Evolutionary conservation across 2,113 vertebrate species (phyloP).

Genomic region (Dromiciops gliroides): DNA sequence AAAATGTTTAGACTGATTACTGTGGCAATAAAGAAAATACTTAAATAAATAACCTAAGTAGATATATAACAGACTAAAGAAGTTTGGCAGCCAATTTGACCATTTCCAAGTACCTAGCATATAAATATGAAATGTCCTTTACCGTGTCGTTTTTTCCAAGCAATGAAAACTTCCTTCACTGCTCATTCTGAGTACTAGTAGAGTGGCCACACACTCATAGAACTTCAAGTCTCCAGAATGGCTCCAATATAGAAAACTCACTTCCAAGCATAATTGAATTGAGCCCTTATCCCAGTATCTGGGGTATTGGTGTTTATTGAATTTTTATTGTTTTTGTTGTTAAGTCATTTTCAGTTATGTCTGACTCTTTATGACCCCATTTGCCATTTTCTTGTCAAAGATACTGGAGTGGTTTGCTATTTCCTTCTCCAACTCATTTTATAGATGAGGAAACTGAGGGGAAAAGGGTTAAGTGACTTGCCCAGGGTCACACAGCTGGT

Average conservation of each 20-base stretch:
- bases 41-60: slow-evolving; percentile 2
- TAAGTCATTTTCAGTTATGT: not conserved
- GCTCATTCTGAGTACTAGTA: not conserved
- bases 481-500: not conserved
- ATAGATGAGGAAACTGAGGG: not conserved
- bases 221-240: not conserved
- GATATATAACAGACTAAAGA: not conserved
- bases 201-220: not conserved
- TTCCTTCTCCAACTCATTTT: not conserved
- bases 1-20: slow-evolving; percentile 18
- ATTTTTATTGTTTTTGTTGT: not conserved
- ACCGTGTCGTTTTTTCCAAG: not conserved
- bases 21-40: slow-evolving; percentile 14
- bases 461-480: not conserved
- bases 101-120: not conserved
- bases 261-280: not conserved
- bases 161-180: not conserved
- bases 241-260: not conserved
- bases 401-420: not conserved
- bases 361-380: not conserved
- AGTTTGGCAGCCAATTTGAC: not conserved
- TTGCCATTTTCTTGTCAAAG: not conserved
- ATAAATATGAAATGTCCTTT: slow-evolving; percentile 1
- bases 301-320: not conserved
- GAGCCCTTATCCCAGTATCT: not conserved